Evolutionary conservation across 2,797 vertebrate genomes (phyloP).

Genomic region (Setipinna tenuifilis): DNA sequence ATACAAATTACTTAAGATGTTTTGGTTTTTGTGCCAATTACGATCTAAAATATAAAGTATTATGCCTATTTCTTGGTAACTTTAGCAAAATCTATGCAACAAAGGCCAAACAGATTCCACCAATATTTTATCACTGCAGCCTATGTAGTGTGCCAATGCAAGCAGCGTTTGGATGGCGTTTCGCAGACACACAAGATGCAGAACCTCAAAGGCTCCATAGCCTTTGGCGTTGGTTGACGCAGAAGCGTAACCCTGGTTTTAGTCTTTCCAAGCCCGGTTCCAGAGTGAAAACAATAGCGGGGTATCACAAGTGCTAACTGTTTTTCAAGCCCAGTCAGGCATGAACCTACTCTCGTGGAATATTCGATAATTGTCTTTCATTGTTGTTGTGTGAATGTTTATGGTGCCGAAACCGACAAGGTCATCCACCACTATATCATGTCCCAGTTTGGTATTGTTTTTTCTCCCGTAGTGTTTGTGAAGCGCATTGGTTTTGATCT

Average conservation of each 20-base stretch:
- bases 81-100: no score
- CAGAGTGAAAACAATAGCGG: background rate
- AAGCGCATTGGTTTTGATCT: background rate
- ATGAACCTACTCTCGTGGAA: background rate
- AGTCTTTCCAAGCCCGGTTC: background rate
- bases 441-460: background rate
- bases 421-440: background rate
- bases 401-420: background rate
- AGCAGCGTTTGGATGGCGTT: no score
- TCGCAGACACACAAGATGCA: no score
- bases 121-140: no score
- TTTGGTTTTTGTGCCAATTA: no score
- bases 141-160: no score
- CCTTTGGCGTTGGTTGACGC: no score
- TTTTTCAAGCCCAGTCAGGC: background rate
- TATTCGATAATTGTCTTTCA: background rate
- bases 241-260: background rate
- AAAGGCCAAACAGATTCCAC: no score
- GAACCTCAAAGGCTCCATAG: no score
- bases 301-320: background rate
- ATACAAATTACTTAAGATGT: no score
- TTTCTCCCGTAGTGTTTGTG: background rate
- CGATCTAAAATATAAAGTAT: no score
- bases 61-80: no score
- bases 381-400: background rate